phyloP scores from a whole-genome alignment of 2,797 vertebrate genomes.

The Margarornis squamiger region DNA sequence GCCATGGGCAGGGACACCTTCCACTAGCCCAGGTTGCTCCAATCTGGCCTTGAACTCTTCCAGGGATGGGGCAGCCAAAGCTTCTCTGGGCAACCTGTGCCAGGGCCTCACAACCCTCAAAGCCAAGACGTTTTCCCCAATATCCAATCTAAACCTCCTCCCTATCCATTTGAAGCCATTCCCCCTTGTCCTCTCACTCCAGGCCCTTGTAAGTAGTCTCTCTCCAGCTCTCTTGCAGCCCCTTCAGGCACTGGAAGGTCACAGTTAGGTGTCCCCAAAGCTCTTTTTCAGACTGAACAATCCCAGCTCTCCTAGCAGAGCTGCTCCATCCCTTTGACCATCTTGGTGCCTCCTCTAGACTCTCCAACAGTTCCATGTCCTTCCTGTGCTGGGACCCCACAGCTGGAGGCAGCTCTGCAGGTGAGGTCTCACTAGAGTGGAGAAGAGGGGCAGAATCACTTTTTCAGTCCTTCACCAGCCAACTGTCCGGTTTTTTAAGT shows the following conservation, averaged over 20 bases:
- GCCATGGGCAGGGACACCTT: background rate
- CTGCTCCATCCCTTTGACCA: background rate
- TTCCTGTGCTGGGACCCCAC: background rate
- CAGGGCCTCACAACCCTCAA: fast-evolving
- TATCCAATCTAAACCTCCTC: too few species aligned
- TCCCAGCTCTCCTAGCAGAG: background rate
- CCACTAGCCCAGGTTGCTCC: fast-evolving
- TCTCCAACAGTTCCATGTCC: background rate
- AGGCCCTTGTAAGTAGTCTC: too few species aligned
- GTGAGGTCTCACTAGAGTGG: background rate
- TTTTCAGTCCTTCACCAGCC: background rate
- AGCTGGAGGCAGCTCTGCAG: background rate
- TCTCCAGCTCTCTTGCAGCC: background rate
- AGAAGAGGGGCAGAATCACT: background rate
- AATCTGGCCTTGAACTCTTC: fast-evolving
- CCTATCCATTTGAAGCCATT: background rate
- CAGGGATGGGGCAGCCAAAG: background rate
- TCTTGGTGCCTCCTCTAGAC: background rate
- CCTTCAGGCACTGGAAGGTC: background rate
- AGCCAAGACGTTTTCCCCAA: background rate
- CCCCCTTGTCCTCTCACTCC: background rate
- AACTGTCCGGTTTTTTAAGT: background rate
- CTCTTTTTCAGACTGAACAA: background rate
- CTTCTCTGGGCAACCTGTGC: background rate
- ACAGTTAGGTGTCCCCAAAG: background rate